A percentile compares a stretch with the other conserved stretches of the same genome.
phyloP scores from a whole-genome alignment of 2,888 invertebrate species.

The Buathra laborator region DNA sequence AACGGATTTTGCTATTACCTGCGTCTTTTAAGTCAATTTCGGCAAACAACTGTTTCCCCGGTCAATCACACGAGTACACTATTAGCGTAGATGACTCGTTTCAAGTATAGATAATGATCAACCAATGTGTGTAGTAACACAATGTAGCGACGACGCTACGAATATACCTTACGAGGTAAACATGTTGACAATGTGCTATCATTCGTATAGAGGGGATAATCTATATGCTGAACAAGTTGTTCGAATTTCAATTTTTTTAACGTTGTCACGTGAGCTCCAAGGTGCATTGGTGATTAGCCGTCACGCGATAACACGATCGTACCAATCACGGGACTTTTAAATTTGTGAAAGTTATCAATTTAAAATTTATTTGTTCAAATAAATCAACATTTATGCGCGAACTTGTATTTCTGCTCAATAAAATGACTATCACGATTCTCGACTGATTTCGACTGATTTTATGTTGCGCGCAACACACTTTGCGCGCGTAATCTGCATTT shows the following conservation, averaged over 20 bases:
- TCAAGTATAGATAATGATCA: conserved; percentile 13
- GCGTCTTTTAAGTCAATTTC: background rate
- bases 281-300: background rate
- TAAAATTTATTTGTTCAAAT: background rate
- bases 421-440: background rate
- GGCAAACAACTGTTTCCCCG: background rate
- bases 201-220: background rate
- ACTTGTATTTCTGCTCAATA: background rate
- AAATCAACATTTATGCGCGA: background rate
- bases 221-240: background rate
- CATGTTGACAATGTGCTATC: conserved; percentile 58
- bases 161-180: conserved; percentile 45
- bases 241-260: background rate
- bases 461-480: background rate
- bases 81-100: conserved; percentile 13
- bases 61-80: background rate
- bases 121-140: conserved; percentile 30
- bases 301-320: background rate
- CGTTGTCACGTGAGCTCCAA: background rate
- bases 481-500: background rate
- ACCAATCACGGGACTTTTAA: conserved; percentile 1
- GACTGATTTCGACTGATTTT: background rate
- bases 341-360: background rate
- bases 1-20: background rate
- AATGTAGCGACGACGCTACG: conserved; percentile 10